Evolutionary conservation across 2,888 invertebrate species (phyloP).

Genomic region (Athetis lepigone): DNA sequence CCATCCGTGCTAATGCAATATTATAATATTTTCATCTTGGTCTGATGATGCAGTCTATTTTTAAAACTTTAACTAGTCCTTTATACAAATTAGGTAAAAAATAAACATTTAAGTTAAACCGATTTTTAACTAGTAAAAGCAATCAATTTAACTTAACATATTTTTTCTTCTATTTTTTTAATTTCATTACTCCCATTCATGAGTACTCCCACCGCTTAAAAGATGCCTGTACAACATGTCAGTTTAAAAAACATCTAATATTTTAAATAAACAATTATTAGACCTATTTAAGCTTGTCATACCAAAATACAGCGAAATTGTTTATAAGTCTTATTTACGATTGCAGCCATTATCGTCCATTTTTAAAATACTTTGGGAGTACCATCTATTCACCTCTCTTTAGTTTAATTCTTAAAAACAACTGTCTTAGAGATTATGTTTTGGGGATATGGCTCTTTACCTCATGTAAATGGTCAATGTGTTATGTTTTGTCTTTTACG

Average conservation of each 20-base stretch:
- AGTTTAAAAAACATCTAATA: neutral
- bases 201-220: too few relatives aligned
- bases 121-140: too few relatives aligned
- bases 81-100: too few relatives aligned
- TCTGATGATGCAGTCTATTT: too few relatives aligned
- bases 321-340: conserved; percentile 30
- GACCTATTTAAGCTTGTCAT: conserved; percentile 25
- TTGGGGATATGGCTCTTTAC: conserved; percentile 19
- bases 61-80: too few relatives aligned
- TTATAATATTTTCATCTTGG: too few relatives aligned
- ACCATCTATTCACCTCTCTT: conserved; percentile 34
- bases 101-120: too few relatives aligned
- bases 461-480: neutral
- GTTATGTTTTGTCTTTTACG: neutral
- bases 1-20: too few relatives aligned
- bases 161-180: too few relatives aligned
- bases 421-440: conserved; percentile 45
- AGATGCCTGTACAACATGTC: conserved; percentile 16
- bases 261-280: conserved; percentile 10
- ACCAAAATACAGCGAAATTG: conserved; percentile 39
- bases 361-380: conserved; percentile 47
- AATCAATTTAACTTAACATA: too few relatives aligned
- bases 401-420: conserved; percentile 45
- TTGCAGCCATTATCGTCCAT: conserved; percentile 39
- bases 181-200: too few relatives aligned